phyloP scores from a whole-genome alignment of 2,888 invertebrate species.

The Pammene fasciana region DNA sequence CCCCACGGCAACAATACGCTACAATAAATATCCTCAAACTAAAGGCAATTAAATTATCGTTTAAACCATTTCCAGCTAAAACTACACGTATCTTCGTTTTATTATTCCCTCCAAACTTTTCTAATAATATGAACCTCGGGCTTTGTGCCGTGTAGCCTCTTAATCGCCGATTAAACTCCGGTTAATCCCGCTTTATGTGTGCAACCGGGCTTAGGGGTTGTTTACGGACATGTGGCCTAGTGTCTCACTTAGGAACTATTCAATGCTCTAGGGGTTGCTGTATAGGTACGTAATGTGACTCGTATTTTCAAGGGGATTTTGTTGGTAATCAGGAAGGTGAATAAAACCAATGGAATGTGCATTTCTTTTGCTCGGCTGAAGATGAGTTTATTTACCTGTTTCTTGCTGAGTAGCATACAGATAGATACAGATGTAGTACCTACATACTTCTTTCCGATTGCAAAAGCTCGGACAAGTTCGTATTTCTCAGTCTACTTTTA shows the following conservation, averaged over 20 bases:
- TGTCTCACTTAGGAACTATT: slow-evolving; percentile 25
- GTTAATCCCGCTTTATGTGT: slow-evolving; percentile 39
- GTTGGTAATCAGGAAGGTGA: too few relatives aligned
- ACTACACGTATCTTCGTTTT: slow-evolving; percentile 28
- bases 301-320: too few relatives aligned
- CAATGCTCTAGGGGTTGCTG: slow-evolving; percentile 4
- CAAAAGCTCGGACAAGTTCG: too few relatives aligned
- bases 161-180: slow-evolving; percentile 42
- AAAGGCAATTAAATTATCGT: background rate
- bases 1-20: too few relatives aligned
- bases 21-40: too few relatives aligned
- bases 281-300: background rate
- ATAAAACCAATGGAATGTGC: too few relatives aligned
- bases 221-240: slow-evolving; percentile 29
- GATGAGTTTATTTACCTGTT: too few relatives aligned
- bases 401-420: too few relatives aligned
- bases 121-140: slow-evolving; percentile 42
- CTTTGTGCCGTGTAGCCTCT: slow-evolving; percentile 40
- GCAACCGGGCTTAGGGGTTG: slow-evolving; percentile 36
- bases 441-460: too few relatives aligned
- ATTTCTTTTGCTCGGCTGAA: too few relatives aligned
- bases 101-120: slow-evolving; percentile 40
- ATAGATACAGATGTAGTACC: too few relatives aligned
- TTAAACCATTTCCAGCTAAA: slow-evolving; percentile 27
- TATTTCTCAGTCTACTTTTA: too few relatives aligned